Evolutionary conservation across 2,888 invertebrate species (phyloP), one percentile per base, ranked within the genome.

Genomic region (Tethea ocularis): DNA sequence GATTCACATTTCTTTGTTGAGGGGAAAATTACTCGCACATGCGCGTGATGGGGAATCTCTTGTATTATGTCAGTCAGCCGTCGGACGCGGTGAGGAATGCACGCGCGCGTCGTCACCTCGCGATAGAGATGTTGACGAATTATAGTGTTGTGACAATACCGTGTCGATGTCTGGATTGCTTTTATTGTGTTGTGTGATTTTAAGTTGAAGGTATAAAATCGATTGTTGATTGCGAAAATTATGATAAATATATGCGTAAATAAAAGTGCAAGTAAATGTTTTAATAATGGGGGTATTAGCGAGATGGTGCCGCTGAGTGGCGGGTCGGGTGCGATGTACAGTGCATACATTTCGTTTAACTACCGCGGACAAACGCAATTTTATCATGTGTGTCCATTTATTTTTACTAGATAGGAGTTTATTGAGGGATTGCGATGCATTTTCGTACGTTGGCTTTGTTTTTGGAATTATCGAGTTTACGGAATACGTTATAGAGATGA

Each of bases 271-370:
- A 73, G 80, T 83, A 86, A 86, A 83, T 83, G 84, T 82, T 85
- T 86, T 85, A 84, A 84, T 86, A 84, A 86, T 86, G 79, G 80
- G 29, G 77, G 82, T 80, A 81, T 82, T 80, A 77, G 73, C 72
- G 70, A 69, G 73, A 74, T 68, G 72, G 68, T 75, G 75, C 69
- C 72, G 69, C 46, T 61, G 60, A 62, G 66, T 62, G 68, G 62
- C 57, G 61, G 61, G 61, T 68, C 20, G 46, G 46, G 46, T 7
- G 46, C 20, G n/a, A 20, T n/a, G 46, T 46, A 46, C n/a, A 46
- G 46, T 46, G 46, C 46, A 46, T 46, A 46, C 46, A 46, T 20
- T 46, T 20, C 10, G 20, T 20, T 68, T 74, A 74, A 75, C 80
- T 77, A 78, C 68, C 61, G 63, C 80, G 76, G 74, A 81, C 78